Base-by-base conservation (phyloP, 2,888 invertebrate genomes). In the Chrysomela aeneicollis region DNA sequence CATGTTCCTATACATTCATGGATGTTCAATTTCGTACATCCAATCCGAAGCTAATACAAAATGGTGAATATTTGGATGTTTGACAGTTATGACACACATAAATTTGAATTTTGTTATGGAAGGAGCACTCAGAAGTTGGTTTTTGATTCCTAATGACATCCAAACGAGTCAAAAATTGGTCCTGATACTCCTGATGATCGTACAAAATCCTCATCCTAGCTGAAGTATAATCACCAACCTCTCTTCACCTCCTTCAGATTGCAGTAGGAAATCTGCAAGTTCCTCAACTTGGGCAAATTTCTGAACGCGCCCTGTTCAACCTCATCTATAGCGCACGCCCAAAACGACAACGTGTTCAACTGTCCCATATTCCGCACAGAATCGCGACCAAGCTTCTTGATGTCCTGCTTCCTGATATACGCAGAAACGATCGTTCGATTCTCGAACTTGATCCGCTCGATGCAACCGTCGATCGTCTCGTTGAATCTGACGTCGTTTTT, bases 331-430 rank as follows among this genome's bases (percentile, higher is more conserved):
- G 57, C 52, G 51, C 70, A 72, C 12, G 64, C 61, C 21, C 54
- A 63, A 32, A 74, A 69, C 10, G 61, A 49, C 22, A 73, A 32
- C 2, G 60, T 64, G 17, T 63, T 71, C 37, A 74, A 64, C 6
- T 65, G 52, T 9, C 62, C 66, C 71, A 74, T 65, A 63, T 74
- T 63, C 52, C 66, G 59, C 21, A 74, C 62, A 10, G 73, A 63
- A 55, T 73, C 70, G 9, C 35, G 46, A 0, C 60, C 63, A 12
- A 74, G 60, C n/a, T 59, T 32, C 19, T 59, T 57, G n/a, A 74
- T 51, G 30, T 52, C 63, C 71, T 76, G 76, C 6, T 69, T 35
- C n/a, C 61, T 46, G 1, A 69, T 61, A 18, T 63, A 63, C 1
- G 72, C 55, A 47, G 70, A 64, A 10, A 51, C 53, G 9, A 72